Percentiles rank a stretch among this genome's conserved stretches.
phyloP scores from a whole-genome alignment of 2,113 vertebrate genomes.

The Bolborhynchus lineola region DNA sequence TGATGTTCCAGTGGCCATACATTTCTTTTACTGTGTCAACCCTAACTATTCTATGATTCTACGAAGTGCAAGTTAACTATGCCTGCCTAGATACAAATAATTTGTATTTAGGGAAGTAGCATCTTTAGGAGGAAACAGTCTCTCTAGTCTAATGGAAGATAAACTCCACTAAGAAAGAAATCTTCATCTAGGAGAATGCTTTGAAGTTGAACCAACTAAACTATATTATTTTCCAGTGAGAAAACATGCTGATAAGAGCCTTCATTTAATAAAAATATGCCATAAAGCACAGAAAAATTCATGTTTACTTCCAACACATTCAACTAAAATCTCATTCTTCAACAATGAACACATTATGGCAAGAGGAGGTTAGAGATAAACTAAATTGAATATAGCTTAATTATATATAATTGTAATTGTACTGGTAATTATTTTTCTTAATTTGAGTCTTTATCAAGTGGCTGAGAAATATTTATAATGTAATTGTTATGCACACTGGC shows the following conservation, averaged over 20 bases:
- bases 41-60: no score
- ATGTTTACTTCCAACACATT: constrained; percentile 3
- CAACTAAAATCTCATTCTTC: constrained; percentile 30
- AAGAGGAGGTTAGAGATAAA: constrained; percentile 44
- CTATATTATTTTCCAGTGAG: neutral
- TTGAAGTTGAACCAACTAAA: neutral
- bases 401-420: constrained; percentile 57
- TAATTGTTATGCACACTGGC: constrained; percentile 38
- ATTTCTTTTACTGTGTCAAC: neutral
- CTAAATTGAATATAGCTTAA: constrained; percentile 28
- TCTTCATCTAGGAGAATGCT: neutral
- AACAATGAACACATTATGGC: neutral
- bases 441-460: constrained; percentile 52
- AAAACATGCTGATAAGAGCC: neutral
- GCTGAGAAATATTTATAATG: constrained; percentile 58
- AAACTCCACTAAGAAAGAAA: neutral
- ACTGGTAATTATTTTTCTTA: constrained; percentile 57
- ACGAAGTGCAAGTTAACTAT: neutral
- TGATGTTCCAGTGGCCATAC: neutral
- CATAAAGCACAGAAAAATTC: neutral
- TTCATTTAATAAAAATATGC: neutral
- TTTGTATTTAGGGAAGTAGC: neutral
- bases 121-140: neutral
- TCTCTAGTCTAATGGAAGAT: neutral
- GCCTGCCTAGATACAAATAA: neutral